Evolutionary conservation across 2,888 invertebrate species (phyloP).

Genomic region (Exocentrus adspersus): DNA sequence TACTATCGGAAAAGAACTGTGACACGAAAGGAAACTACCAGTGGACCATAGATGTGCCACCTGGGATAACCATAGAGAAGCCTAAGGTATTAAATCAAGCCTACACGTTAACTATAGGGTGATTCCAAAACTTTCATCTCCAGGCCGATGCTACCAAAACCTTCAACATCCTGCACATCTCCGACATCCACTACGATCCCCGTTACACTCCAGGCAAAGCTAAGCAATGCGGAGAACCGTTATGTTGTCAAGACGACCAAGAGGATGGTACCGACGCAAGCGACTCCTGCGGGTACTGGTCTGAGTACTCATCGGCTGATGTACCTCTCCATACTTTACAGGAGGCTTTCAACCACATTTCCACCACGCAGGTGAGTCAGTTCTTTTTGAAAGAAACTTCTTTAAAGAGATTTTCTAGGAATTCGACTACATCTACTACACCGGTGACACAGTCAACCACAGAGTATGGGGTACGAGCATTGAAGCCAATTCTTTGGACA

Average conservation of each 20-base stretch:
- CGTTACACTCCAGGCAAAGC: slow-evolving; percentile 74
- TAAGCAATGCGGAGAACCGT: slow-evolving; percentile 78
- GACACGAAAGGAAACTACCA: slow-evolving; percentile 31
- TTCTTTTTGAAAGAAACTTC: no score
- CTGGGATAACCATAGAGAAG: slow-evolving; percentile 15
- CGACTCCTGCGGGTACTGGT: slow-evolving; percentile 78
- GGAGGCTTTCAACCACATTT: background rate
- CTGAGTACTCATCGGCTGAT: slow-evolving; percentile 82
- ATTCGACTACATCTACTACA: slow-evolving; percentile 78
- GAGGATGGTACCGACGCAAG: slow-evolving; percentile 58
- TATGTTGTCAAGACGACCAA: slow-evolving; percentile 79
- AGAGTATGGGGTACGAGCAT: slow-evolving; percentile 86
- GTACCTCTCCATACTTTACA: slow-evolving; percentile 66
- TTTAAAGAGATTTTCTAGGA: slow-evolving; percentile 53
- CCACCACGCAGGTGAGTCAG: background rate
- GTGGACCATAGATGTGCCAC: slow-evolving; percentile 42
- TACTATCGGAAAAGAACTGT: slow-evolving; percentile 37
- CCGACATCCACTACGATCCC: slow-evolving; percentile 85
- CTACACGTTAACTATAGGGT: background rate
- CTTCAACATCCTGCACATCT: slow-evolving; percentile 71
- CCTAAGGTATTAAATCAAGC: slow-evolving; percentile 20
- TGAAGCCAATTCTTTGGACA: slow-evolving; percentile 70
- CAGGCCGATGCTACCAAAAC: slow-evolving; percentile 21
- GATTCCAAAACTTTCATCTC: background rate
- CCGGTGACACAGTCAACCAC: slow-evolving; percentile 89